Percentiles rank a stretch among this genome's conserved stretches.
These are phyloP conservation scores for Lacerta viridis DNA, from an alignment of 2,797 vertebrate species.

Conservation along the genomic window DNA sequence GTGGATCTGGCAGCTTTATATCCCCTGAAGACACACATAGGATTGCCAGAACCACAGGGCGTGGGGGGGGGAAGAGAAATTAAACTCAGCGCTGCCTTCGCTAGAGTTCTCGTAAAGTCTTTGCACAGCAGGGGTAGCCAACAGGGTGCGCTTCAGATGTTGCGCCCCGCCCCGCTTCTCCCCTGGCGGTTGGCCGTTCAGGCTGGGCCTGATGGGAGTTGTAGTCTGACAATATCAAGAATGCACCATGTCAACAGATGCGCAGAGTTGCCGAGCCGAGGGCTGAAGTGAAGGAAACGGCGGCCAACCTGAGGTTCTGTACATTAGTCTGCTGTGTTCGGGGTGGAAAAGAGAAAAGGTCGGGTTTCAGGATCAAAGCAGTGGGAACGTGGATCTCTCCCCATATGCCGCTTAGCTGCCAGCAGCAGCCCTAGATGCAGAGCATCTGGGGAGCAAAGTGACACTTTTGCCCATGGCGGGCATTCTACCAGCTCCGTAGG, in stretches of 20 bases:
- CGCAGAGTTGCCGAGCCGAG: neutral
- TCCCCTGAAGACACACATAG: neutral
- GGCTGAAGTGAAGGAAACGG: neutral
- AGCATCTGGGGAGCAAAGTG: neutral
- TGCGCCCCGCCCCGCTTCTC: no score
- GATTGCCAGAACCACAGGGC: slow-evolving; percentile 17
- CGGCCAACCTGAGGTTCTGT: neutral
- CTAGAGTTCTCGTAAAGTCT: neutral
- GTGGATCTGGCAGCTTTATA: slow-evolving; percentile 21
- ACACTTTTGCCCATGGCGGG: neutral
- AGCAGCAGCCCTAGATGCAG: no score
- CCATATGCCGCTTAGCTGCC: neutral
- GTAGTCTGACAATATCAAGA: no score
- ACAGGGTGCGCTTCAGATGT: no score
- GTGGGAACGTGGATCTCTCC: neutral
- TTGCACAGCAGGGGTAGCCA: neutral
- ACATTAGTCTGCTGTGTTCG: neutral
- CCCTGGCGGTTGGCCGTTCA: no score
- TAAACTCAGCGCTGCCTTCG: neutral
- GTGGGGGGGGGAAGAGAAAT: neutral
- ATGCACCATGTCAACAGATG: no score
- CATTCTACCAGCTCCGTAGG: no score
- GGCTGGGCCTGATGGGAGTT: no score
- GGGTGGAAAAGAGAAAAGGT: neutral
- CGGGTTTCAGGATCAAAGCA: neutral